A percentile compares a stretch with the other conserved stretches of the same genome.
Evolutionary conservation across 1,140 invertebrate species (phyloP).

Genomic region (Conopomorpha cramerella): DNA sequence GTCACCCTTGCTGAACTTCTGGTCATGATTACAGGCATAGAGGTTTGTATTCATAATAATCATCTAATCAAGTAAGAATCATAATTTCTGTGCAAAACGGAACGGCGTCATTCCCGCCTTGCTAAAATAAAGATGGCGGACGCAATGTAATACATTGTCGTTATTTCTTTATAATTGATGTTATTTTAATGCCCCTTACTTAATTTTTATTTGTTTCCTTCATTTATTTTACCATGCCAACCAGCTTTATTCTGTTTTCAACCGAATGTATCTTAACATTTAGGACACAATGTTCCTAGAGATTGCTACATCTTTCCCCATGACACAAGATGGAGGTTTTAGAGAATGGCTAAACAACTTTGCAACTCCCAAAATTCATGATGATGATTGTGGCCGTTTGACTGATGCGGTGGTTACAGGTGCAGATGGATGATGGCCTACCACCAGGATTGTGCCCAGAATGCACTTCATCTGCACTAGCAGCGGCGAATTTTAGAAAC

Average conservation of each 20-base stretch:
- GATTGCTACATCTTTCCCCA: too few species aligned
- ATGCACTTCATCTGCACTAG: constrained; percentile 20
- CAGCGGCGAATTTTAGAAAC: constrained; percentile 23
- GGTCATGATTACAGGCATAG: constrained; percentile 35
- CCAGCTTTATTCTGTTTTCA: too few species aligned
- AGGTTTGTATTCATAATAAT: constrained; percentile 23
- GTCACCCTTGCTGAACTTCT: constrained; percentile 36
- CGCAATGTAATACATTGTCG: too few species aligned
- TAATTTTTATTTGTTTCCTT: too few species aligned
- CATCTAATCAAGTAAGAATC: constrained; percentile 1
- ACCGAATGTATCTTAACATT: too few species aligned
- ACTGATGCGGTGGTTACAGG: constrained; percentile 36
- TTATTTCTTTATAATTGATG: too few species aligned
- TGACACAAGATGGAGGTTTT: constrained; percentile 1
- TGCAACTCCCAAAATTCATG: too few species aligned
- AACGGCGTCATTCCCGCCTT: constrained; percentile 30
- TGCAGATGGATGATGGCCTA: constrained; percentile 22
- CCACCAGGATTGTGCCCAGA: constrained; percentile 23
- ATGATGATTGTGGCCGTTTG: constrained; percentile 22
- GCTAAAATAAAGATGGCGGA: constrained; percentile 38
- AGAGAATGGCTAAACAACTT: not conserved
- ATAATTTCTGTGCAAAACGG: constrained; percentile 37
- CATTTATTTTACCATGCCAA: too few species aligned
- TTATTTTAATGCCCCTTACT: too few species aligned
- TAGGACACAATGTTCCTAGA: too few species aligned